Conservation (phyloP, 1,140 invertebrate genomes). For the Aphaenogaster ashmeadi region DNA sequence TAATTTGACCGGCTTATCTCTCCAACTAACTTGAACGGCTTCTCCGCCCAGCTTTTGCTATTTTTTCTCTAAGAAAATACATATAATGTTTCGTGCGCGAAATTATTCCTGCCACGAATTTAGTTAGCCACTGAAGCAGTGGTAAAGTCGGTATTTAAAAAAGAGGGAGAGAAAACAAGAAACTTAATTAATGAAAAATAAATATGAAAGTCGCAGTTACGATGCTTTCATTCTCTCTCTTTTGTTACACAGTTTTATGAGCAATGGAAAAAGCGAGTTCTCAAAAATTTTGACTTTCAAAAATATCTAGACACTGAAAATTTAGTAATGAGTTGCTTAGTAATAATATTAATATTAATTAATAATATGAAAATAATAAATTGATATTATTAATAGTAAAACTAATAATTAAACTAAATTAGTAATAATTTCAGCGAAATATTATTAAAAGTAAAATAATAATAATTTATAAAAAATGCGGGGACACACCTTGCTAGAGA, state of each 20-base stretch:
- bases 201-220: not conserved
- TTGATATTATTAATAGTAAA: not conserved
- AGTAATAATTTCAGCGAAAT: not conserved
- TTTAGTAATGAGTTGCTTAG: not conserved
- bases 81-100: not conserved
- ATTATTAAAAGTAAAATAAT: not conserved
- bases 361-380: not conserved
- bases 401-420: conserved; percentile 8
- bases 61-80: conserved; percentile 20
- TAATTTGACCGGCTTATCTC: not conserved
- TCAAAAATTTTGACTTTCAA: not conserved
- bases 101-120: conserved; percentile 19
- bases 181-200: conserved; percentile 31
- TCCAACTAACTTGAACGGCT: not conserved
- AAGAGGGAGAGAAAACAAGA: not conserved
- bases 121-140: not conserved
- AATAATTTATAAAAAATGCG: conserved; percentile 6
- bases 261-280: not conserved
- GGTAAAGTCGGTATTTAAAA: not conserved
- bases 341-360: not conserved
- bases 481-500: not conserved
- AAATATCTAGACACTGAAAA: not conserved
- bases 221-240: not conserved
- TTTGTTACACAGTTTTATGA: not conserved
- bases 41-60: not conserved